Base-by-base conservation (phyloP, 2,113 vertebrate genomes). In the Azemiops feae region DNA sequence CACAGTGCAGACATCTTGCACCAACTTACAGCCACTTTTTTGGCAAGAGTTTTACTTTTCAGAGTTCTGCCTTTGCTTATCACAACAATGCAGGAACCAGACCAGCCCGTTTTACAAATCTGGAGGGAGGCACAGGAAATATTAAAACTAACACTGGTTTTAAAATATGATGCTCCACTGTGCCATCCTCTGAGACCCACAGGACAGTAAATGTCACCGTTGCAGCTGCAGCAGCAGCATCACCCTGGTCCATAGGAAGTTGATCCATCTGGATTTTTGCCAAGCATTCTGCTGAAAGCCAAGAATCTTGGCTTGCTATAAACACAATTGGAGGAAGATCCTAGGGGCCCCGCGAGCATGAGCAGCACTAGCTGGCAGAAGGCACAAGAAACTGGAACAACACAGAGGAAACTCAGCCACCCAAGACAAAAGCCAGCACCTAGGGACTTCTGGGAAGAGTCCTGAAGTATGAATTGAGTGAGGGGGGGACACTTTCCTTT, bases 251-350 rank as follows among this genome's bases (percentile, higher is more conserved):
- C 9, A 27, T 8, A 50, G 74, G 88, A 90, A 86, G 88, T 52
- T 34, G 74, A 86, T 60, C 74, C 8, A 22, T 86, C 88, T 90
- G 92, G 92, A 54, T 23, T 25, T 34, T 39, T 90, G 52, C 92
- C 92, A 93, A 55, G 30, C 60, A 58, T 74, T 74, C 88, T 27
- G 45, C 88, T 52, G 74, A 86, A 93, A 60, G 25, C 30, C 54
- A 8, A 74, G 52, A 16, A n/a, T n/a, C 88, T 43, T 60, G 88
- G 54, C 88, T 60, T 47, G 74, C 54, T 57, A n/a, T 16, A 45
- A 39, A 90, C 54, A 93, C 92, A 93, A 93, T 93, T 4, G 92
- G n/a, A 90, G 92, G 92, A 93, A 93, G 88, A 85, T 60, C 88
- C 45, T 52, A 39, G 10, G 45, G 92, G 52, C 39, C 45, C 14